Base-by-base conservation (phyloP, 37 sponge, comb jelly and placozoan genomes). In the Halisarca cf. caerulea region DNA sequence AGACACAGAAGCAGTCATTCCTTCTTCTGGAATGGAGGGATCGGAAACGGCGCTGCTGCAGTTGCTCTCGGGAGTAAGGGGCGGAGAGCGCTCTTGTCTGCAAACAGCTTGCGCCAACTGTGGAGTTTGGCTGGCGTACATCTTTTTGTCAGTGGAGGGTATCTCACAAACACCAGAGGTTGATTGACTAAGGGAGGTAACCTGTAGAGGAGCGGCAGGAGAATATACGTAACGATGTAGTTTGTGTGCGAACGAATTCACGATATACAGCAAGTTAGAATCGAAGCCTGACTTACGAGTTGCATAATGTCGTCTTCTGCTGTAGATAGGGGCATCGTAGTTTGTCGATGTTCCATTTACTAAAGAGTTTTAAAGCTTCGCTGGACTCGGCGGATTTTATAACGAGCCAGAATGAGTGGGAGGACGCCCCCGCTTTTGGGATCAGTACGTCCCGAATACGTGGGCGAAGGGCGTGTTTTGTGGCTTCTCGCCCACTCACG, bases 401-500 rank as follows among this genome's bases (percentile, higher is more conserved):
- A 27, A 59, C 33, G 3, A 68, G 69, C 34, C 30, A 4, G 69
- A 34, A 30, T 68, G 69, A 27, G 69, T n/a, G 69, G 69, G 69
- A 3, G 2, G 30, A 30, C 69, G 69, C 69, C 69, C 69, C n/a
- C 69, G 69, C 34, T 32, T 34, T 34, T 34, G 35, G 32, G 69
- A 7, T 32, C 69, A 27, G 32, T 28, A 68, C 35, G 69, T 68
- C 69, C 30, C 30, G 2, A 47, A 34, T 68, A 34, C 69, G 69
- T 68, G 69, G 69, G 69, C 69, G 4, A 3, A 4, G 4, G 69
- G 69, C 69, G 69, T 30, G 35, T 30, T 28, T 28, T 27, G 64
- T 6, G 30, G 64, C 64, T 23, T 23, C 69, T 68, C 69, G 69
- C 69, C 69, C 69, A 68, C 69, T 30, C 69, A 68, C 30, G 69